Conservation (phyloP, 2,113 vertebrate genomes). For the Leucoraja erinaceus region DNA sequence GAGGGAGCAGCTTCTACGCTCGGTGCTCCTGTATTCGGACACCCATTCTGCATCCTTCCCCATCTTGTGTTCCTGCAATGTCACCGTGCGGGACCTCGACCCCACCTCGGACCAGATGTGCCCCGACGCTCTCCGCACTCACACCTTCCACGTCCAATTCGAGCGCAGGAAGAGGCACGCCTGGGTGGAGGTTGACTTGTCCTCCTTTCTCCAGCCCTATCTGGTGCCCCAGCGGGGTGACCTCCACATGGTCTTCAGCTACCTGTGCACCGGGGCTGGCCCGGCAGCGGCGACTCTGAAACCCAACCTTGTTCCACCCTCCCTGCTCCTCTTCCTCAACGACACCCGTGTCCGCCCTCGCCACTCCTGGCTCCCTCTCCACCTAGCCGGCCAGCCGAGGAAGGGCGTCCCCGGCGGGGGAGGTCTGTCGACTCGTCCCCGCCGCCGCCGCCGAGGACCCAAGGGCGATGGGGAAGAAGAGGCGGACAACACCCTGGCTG, state of each 20-base stretch:
- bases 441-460: constrained; percentile 58
- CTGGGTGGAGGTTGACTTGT: constrained; percentile 82
- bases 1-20: constrained; percentile 76
- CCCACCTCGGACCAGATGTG: constrained; percentile 49
- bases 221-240: constrained; percentile 60
- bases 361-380: constrained; percentile 49
- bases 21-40: constrained; percentile 75
- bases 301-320: constrained; percentile 59
- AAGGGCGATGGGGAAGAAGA: neutral
- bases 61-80: constrained; percentile 56
- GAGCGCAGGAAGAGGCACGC: constrained; percentile 50
- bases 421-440: constrained; percentile 48
- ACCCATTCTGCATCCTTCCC: constrained; percentile 51
- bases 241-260: constrained; percentile 65
- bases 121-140: constrained; percentile 45
- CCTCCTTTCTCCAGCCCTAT: constrained; percentile 69
- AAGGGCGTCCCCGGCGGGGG: constrained; percentile 40
- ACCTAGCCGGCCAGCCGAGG: constrained; percentile 16
- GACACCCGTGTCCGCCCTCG: constrained; percentile 72
- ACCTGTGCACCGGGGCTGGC: constrained; percentile 62
- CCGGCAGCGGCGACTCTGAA: constrained; percentile 37
- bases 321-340: constrained; percentile 79
- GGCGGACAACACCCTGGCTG: neutral
- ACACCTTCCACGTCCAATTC: constrained; percentile 57
- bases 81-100: constrained; percentile 57